A percentile compares a stretch with the other conserved stretches of the same genome.
These are phyloP conservation scores for Clostera curtula DNA, from an alignment of 2,888 invertebrate genomes.

Conservation along the genomic window DNA sequence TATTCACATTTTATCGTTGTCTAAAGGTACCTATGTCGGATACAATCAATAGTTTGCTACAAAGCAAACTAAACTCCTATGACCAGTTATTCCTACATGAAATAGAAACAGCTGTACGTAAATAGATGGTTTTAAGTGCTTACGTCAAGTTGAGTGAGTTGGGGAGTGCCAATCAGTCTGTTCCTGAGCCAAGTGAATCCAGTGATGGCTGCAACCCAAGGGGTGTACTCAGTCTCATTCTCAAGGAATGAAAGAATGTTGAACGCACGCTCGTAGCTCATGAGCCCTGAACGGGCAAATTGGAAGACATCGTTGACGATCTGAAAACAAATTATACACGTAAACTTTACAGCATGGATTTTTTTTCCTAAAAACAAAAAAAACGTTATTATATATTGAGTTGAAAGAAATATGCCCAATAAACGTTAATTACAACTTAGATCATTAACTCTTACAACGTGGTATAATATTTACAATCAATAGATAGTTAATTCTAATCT, in stretches of 20 bases:
- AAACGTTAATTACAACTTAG: no score
- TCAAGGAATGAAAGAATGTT: constrained; percentile 80
- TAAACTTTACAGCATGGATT: not conserved
- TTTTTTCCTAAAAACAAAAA: no score
- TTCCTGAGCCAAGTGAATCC: constrained; percentile 70
- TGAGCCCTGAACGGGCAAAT: constrained; percentile 79
- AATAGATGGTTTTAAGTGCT: constrained; percentile 8
- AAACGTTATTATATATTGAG: no score
- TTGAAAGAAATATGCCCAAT: no score
- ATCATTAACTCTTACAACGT: no score
- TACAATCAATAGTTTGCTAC: no score
- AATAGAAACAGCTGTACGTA: no score
- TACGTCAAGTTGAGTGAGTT: constrained; percentile 35
- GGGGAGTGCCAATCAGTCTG: constrained; percentile 37
- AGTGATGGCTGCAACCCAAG: constrained; percentile 82
- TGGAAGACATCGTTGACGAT: constrained; percentile 87
- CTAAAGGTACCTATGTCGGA: no score
- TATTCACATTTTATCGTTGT: no score
- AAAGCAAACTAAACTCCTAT: no score
- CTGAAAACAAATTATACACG: constrained; percentile 32
- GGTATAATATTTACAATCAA: no score
- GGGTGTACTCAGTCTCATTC: constrained; percentile 81
- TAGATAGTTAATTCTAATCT: constrained; percentile 1
- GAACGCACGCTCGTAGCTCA: constrained; percentile 78
- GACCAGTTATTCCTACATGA: no score